phyloP scores from a whole-genome alignment of 1,140 invertebrate genomes.

The Apocrypta bakeri region DNA sequence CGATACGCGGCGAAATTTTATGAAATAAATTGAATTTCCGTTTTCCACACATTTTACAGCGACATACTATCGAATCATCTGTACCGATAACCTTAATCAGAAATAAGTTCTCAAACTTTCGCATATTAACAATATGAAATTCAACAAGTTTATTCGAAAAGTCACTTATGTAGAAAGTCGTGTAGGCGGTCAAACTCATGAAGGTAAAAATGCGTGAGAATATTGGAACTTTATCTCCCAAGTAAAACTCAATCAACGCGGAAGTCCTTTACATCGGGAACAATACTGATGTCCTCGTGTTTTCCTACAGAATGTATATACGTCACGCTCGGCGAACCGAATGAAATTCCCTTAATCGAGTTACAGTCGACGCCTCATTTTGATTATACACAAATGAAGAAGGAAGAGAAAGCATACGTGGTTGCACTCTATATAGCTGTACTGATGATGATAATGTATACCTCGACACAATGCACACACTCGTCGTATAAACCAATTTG shows the following conservation, averaged over 20 bases:
- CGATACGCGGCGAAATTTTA: too few relatives aligned
- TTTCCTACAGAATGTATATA: slow-evolving; percentile 6
- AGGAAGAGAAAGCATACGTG: neutral
- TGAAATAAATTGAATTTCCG: too few relatives aligned
- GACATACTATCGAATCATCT: too few relatives aligned
- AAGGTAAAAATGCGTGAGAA: neutral
- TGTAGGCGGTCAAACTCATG: neutral
- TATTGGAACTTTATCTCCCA: neutral
- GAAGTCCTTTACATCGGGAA: slow-evolving; percentile 17
- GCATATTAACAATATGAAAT: too few relatives aligned
- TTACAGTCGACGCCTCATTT: slow-evolving; percentile 35
- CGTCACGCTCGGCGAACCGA: neutral
- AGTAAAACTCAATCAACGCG: neutral
- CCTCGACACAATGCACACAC: neutral
- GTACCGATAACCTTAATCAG: too few relatives aligned
- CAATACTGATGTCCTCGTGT: slow-evolving; percentile 1
- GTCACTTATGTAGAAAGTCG: too few relatives aligned
- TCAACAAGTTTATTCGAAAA: too few relatives aligned
- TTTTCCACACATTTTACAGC: too few relatives aligned
- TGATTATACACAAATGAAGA: neutral
- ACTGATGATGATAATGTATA: slow-evolving; percentile 15
- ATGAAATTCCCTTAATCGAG: slow-evolving; percentile 38
- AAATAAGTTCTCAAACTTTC: too few relatives aligned
- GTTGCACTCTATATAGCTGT: neutral
- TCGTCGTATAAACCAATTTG: neutral